phyloP scores from a whole-genome alignment of 2,797 vertebrate species.

The Peromyscus nudipes region DNA sequence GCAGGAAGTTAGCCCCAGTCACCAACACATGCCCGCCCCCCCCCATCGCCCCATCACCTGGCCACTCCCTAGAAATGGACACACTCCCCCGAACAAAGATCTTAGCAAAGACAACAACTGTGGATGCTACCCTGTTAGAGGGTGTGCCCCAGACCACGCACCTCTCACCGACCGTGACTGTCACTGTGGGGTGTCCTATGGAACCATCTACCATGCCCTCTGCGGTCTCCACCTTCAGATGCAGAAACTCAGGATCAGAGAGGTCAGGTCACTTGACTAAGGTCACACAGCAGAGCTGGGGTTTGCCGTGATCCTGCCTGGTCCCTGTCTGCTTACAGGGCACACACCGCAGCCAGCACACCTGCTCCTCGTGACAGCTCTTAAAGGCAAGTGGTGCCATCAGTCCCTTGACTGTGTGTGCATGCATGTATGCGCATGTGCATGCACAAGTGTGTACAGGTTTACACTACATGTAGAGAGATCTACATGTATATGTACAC shows the following conservation, averaged over 20 bases:
- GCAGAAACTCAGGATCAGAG: neutral
- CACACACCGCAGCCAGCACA: accelerated
- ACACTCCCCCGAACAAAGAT: accelerated
- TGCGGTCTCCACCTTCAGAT: neutral
- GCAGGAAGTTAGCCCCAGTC: neutral
- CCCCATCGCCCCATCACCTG: neutral
- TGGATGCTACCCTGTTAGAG: accelerated
- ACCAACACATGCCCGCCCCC: neutral
- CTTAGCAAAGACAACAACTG: accelerated
- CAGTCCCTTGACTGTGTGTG: neutral
- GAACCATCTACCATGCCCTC: neutral
- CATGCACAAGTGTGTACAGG: neutral
- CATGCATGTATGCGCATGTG: neutral
- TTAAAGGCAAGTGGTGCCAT: neutral
- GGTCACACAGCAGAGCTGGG: neutral
- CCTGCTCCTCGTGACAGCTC: neutral
- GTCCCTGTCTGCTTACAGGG: neutral
- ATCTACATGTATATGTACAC: neutral
- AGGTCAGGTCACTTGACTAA: neutral
- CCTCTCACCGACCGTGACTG: neutral
- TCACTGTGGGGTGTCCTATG: neutral
- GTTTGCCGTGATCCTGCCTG: neutral
- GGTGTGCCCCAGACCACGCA: accelerated
- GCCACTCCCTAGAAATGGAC: neutral
- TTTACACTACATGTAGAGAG: neutral